Base-by-base conservation (phyloP, 92 coral and sea anemone genomes). In the Pocillopora grandis region DNA sequence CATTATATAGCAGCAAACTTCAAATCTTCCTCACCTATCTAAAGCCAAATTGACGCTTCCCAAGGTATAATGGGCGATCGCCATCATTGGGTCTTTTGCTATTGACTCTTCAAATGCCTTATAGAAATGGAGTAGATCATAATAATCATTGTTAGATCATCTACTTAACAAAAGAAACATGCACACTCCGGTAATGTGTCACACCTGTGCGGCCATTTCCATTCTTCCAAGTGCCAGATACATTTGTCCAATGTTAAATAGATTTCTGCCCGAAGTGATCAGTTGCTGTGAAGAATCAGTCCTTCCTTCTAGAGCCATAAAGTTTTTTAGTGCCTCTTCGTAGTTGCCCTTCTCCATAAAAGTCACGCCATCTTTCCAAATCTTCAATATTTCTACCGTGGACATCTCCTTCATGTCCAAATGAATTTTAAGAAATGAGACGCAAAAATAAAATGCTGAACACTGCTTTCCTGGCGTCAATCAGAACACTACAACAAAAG, bases 211-310 rank as follows among this genome's bases (percentile, higher is more conserved):
- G 12, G 99, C 97, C 87, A 85, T 88, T 12, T 92, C 93, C 36
- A 95, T 78, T 66, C 87, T 89, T 69, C 95, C 95, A 71, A 97
- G 92, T 12, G 97, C 92, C 75, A 90, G 86, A 82, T 97, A 92
- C 14, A 92, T 92, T 80, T 95, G 93, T 56, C 98, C 99, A 75
- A 97, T 97, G 79, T 97, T 97, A 52, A 97, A 97, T 48, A 90
- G 80, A 84, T 94, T 97, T 74, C 98, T 92, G 16, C 98, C 99
- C 57, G 99, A 97, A 10, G 99, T 89, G 59, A 94, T 90, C 58
- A 94, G 78, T 71, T 85, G 70, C 72, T 93, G 95, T 23, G 91
- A 89, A 35, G 91, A 84, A 20, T 89, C 98, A 16, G 92, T 88
- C 27, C 87, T 90, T 73, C 95, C 94, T 84, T 94, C 95, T 61